Evolutionary conservation across 2,888 invertebrate genomes (phyloP).

Genomic region (Conchocele bisecta): DNA sequence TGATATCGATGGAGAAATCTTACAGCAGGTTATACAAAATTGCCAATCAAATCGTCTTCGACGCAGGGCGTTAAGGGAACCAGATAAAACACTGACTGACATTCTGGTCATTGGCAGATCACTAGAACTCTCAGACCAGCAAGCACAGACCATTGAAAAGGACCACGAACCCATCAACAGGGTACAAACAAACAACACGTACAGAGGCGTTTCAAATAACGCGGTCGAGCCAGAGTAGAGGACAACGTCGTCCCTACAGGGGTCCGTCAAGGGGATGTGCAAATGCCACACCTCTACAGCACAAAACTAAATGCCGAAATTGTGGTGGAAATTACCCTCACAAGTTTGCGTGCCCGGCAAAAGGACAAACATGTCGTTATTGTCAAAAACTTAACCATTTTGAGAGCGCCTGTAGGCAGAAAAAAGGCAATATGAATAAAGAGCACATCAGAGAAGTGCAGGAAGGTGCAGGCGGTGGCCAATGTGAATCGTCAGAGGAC

Average conservation of each 20-base stretch:
- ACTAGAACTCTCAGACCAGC: conserved; percentile 43
- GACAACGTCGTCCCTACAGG: no score
- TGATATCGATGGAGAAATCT: conserved; percentile 41
- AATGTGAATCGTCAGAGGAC: no score
- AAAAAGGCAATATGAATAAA: no score
- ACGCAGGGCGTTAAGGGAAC: conserved; percentile 45
- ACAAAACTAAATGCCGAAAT: conserved; percentile 14
- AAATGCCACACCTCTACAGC: no score
- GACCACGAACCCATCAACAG: no score
- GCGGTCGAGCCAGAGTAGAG: no score
- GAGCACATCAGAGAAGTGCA: no score
- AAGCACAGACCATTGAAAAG: conserved; percentile 49
- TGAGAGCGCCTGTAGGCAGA: conserved; percentile 5
- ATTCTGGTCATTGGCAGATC: conserved; percentile 27
- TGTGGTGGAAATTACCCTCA: conserved; percentile 46
- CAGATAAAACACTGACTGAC: conserved; percentile 16
- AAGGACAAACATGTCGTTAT: conserved; percentile 19
- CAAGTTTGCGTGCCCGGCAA: conserved; percentile 5
- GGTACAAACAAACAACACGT: no score
- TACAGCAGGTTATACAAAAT: conserved; percentile 52
- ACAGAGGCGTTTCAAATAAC: no score
- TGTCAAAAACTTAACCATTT: conserved; percentile 43
- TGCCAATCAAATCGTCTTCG: conserved; percentile 50
- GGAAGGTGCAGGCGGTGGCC: no score
- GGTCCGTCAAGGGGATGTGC: no score